phyloP scores from a whole-genome alignment of 2,113 vertebrate species.

The Sorex fumeus region DNA sequence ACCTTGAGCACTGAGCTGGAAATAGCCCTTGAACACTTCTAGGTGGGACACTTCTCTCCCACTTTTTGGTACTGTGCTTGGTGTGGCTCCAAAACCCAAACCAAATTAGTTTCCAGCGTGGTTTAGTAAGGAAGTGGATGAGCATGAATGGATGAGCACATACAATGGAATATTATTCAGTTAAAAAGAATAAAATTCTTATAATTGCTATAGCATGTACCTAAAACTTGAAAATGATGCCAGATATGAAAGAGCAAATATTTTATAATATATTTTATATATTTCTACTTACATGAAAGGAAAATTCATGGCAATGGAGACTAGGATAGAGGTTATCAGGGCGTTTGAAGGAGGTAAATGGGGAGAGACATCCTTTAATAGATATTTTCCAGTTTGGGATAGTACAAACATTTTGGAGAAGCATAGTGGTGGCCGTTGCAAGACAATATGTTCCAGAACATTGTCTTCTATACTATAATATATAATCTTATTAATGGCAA shows the following conservation, averaged over 20 bases:
- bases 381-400: neutral
- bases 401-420: neutral
- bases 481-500: neutral
- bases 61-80: too few relatives aligned
- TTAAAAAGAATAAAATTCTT: neutral
- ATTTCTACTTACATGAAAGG: neutral
- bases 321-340: neutral
- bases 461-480: neutral
- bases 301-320: neutral
- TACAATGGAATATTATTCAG: neutral
- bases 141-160: neutral
- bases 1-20: too few relatives aligned
- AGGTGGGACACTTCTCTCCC: too few relatives aligned
- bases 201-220: neutral
- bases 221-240: slow-evolving; percentile 7
- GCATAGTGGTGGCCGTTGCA: neutral
- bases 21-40: too few relatives aligned
- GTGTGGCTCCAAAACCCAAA: too few relatives aligned
- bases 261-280: too few relatives aligned
- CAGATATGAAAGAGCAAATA: neutral
- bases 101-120: neutral
- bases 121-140: neutral
- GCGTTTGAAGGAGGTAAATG: neutral
- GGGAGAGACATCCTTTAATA: neutral
- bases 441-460: neutral